Conservation (phyloP, 2,113 vertebrate species). For the Scalopus aquaticus region DNA sequence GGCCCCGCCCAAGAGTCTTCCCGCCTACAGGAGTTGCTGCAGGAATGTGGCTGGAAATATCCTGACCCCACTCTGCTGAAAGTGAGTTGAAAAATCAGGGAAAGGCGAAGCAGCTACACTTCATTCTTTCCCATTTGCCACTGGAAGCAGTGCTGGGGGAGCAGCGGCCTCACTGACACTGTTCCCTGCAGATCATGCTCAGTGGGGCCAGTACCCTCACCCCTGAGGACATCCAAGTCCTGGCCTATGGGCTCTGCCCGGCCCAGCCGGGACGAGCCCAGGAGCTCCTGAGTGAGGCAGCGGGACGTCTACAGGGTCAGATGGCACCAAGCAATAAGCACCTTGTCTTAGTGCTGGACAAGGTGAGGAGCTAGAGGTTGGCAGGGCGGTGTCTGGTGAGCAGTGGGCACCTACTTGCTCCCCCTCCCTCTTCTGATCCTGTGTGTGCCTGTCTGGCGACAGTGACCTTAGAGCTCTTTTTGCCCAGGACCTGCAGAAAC, state of each 20-base stretch:
- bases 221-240: conserved; percentile 80
- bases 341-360: conserved; percentile 92
- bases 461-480: conserved; percentile 7
- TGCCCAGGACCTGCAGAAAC: conserved; percentile 91
- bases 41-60: conserved; percentile 80
- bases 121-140: neutral
- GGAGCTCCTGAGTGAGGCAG: conserved; percentile 82
- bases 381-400: neutral
- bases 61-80: conserved; percentile 85
- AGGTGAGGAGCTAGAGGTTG: conserved; percentile 81
- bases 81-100: conserved; percentile 80
- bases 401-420: neutral
- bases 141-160: neutral
- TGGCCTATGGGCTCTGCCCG: conserved; percentile 84
- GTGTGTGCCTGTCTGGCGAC: neutral
- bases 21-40: conserved; percentile 77
- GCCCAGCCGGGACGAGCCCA: conserved; percentile 77
- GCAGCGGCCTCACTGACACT: neutral
- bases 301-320: conserved; percentile 71
- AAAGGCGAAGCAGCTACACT: neutral
- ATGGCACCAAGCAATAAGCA: conserved; percentile 75
- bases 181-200: conserved; percentile 83
- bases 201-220: conserved; percentile 84
- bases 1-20: conserved; percentile 79
- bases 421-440: neutral